These are phyloP conservation scores for Panonychus citri DNA, from an alignment of 1,140 invertebrate genomes.

Conservation along the genomic window DNA sequence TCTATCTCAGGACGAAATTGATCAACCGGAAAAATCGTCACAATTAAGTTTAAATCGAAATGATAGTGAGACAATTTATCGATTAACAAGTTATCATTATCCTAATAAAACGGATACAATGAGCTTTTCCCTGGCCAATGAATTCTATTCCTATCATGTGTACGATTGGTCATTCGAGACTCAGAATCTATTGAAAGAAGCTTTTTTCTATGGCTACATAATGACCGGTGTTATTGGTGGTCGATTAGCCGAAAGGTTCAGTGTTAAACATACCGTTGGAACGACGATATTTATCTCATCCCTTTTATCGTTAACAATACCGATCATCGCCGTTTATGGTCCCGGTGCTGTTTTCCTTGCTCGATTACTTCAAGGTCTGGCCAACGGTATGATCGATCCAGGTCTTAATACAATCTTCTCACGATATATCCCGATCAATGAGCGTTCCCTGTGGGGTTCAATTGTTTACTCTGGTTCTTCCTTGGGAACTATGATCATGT, in stretches of 20 bases:
- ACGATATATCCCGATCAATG: conserved; percentile 13
- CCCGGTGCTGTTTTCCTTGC: not conserved
- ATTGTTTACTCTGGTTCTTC: conserved; percentile 16
- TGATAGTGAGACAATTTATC: not conserved
- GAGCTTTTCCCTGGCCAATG: not conserved
- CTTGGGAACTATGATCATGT: conserved; percentile 18
- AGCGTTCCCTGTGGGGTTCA: conserved; percentile 5
- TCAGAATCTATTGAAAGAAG: conserved; percentile 37
- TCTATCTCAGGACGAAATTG: too few relatives aligned
- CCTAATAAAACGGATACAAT: not conserved
- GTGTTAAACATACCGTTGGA: conserved; percentile 35
- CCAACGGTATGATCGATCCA: conserved; percentile 20
- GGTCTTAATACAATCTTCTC: conserved; percentile 22
- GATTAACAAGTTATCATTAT: not conserved
- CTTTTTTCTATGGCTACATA: conserved; percentile 70
- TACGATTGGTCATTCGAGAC: conserved; percentile 11
- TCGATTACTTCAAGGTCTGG: not conserved
- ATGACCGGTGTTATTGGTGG: conserved; percentile 57
- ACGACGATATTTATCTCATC: conserved; percentile 37
- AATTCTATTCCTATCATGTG: not conserved
- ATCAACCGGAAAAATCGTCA: too few relatives aligned
- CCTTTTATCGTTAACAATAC: conserved; percentile 2
- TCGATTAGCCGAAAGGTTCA: conserved; percentile 44
- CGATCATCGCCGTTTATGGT: not conserved
- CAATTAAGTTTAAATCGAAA: too few relatives aligned